Evolutionary conservation across 2,113 vertebrate genomes (phyloP).

Genomic region (Pyrgilauda ruficollis): DNA sequence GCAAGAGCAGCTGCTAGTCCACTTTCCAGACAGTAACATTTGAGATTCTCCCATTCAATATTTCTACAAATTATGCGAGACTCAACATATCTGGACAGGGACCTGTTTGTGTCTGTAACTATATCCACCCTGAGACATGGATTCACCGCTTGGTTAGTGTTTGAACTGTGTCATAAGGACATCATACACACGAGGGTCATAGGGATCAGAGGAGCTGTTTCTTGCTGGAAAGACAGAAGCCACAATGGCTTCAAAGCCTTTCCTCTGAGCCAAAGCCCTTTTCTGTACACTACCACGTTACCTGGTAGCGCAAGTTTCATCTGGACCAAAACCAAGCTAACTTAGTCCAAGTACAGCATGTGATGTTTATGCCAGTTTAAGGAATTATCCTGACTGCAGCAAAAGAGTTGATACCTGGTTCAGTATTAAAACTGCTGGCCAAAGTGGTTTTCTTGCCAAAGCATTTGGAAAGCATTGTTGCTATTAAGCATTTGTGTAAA

Average conservation of each 20-base stretch:
- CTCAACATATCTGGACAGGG: not conserved
- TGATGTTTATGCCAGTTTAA: not conserved
- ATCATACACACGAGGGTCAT: too few species aligned
- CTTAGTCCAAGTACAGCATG: not conserved
- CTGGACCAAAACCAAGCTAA: not conserved
- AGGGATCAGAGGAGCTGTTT: not conserved
- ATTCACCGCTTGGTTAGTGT: not conserved
- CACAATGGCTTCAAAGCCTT: not conserved
- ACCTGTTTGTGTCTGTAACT: not conserved
- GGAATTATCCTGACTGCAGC: not conserved
- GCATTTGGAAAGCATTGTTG: not conserved
- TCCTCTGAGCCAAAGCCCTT: not conserved
- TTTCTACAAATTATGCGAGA: not conserved
- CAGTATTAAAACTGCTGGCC: not conserved
- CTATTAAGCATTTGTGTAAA: not conserved
- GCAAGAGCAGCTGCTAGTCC: not conserved
- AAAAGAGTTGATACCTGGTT: not conserved
- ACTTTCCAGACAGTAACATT: not conserved
- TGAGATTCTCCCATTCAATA: not conserved
- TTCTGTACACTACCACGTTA: not conserved
- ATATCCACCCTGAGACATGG: not conserved
- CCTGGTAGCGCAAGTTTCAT: not conserved
- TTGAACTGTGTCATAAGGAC: not conserved
- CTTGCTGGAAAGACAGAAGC: not conserved
- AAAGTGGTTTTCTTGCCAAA: not conserved